These are phyloP conservation scores for Centropus unirufus DNA, from an alignment of 2,113 vertebrate genomes.

Conservation along the genomic window DNA sequence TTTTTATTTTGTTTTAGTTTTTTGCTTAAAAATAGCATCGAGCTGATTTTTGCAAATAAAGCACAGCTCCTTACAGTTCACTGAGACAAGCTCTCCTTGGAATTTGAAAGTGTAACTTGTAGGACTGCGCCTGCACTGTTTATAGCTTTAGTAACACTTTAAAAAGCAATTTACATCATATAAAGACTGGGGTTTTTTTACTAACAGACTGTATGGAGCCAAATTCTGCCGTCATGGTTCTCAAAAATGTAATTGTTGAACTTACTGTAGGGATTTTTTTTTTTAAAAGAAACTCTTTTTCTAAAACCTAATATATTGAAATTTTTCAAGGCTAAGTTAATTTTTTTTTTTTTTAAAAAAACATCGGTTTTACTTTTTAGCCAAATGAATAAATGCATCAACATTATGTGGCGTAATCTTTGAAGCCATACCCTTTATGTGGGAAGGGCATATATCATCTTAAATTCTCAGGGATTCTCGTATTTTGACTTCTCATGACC, in stretches of 20 bases:
- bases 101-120: not conserved
- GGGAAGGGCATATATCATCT: not conserved
- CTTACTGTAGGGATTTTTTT: not conserved
- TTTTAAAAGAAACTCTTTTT: not conserved
- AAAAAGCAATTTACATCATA: conserved; percentile 42
- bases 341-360: not conserved
- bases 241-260: not conserved
- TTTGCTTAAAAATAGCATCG: not conserved
- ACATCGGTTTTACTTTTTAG: not conserved
- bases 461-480: not conserved
- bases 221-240: conserved; percentile 25
- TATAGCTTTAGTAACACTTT: not conserved
- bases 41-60: not conserved
- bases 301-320: not conserved
- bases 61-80: not conserved
- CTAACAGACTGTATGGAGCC: conserved; percentile 3
- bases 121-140: not conserved
- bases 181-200: not conserved
- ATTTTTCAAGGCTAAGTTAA: not conserved
- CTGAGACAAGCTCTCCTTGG: conserved; percentile 23
- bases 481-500: not conserved
- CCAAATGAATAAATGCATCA: not conserved
- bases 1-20: too few relatives aligned
- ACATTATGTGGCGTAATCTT: not conserved
- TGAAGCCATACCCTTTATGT: not conserved